phyloP scores from a whole-genome alignment of 92 coral and sea anemone genomes.

The Phymanthus crucifer region DNA sequence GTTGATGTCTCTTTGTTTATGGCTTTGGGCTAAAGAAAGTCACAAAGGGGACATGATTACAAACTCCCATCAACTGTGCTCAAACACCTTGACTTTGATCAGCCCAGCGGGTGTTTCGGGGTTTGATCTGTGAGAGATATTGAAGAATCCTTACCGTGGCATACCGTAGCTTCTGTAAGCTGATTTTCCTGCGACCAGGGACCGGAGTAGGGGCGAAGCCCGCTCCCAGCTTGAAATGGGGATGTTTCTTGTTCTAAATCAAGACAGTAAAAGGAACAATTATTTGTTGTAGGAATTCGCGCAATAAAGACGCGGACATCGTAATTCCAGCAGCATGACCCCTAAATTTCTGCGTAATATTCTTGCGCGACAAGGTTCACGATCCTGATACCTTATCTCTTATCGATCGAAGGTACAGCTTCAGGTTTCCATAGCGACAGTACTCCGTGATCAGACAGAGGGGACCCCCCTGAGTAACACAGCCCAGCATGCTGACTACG shows the following conservation, averaged over 20 bases:
- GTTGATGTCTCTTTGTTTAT: too few relatives aligned
- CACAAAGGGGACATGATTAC: neutral
- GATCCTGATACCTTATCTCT: constrained; percentile 64
- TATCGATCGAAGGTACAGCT: constrained; percentile 66
- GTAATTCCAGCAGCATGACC: too few relatives aligned
- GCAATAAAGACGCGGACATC: too few relatives aligned
- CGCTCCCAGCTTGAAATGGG: constrained; percentile 55
- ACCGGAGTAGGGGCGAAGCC: constrained; percentile 23
- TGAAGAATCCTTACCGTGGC: neutral
- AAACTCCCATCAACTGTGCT: too few relatives aligned
- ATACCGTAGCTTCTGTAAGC: constrained; percentile 9
- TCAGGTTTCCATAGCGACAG: constrained; percentile 86
- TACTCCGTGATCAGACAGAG: constrained; percentile 81
- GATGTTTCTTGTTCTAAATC: constrained; percentile 56
- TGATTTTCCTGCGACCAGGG: constrained; percentile 16
- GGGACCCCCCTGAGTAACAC: constrained; percentile 72
- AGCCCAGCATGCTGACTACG: constrained; percentile 86
- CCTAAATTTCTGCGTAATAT: too few relatives aligned
- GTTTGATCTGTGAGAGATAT: too few relatives aligned
- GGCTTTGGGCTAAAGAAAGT: neutral
- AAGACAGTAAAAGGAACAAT: neutral
- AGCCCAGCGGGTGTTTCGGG: too few relatives aligned
- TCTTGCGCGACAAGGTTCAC: too few relatives aligned
- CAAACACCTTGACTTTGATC: too few relatives aligned
- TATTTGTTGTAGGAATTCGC: too few relatives aligned